Evolutionary conservation across 2,797 vertebrate species (phyloP).

Genomic region (Bovichtus diacanthus): DNA sequence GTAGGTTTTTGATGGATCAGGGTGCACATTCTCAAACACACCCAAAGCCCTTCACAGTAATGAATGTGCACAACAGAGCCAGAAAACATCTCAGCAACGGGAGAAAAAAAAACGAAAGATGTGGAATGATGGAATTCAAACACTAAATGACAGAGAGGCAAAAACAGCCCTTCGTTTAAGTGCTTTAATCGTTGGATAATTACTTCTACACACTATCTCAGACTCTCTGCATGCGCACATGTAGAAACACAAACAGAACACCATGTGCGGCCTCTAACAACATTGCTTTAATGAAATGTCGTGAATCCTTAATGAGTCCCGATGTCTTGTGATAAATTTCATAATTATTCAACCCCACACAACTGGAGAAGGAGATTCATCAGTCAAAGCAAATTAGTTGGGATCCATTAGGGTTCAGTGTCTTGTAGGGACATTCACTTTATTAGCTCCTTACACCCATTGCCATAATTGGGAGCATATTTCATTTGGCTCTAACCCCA

Average conservation of each 20-base stretch:
- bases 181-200: constrained; percentile 80
- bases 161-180: constrained; percentile 70
- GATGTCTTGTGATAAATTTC: constrained; percentile 94
- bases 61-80: constrained; percentile 52
- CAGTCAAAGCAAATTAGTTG: constrained; percentile 98
- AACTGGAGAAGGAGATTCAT: constrained; percentile 93
- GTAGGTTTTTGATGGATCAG: constrained; percentile 51
- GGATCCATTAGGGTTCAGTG: constrained; percentile 97
- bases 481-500: constrained; percentile 93
- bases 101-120: background rate
- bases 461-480: constrained; percentile 99
- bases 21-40: constrained; percentile 57
- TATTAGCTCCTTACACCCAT: constrained; percentile 99
- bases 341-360: constrained; percentile 95
- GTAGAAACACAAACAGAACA: constrained; percentile 82
- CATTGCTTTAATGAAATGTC: constrained; percentile 88
- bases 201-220: constrained; percentile 70
- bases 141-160: constrained; percentile 65
- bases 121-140: constrained; percentile 55
- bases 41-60: constrained; percentile 59
- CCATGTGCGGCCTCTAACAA: constrained; percentile 85
- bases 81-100: constrained; percentile 44
- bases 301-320: constrained; percentile 91
- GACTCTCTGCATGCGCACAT: constrained; percentile 68
- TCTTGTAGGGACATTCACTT: constrained; percentile 96